A percentile compares a stretch with the other conserved stretches of the same genome.
These are phyloP conservation scores for Phrynosoma platyrhinos DNA, from an alignment of 2,113 vertebrate species.

Conservation along the genomic window DNA sequence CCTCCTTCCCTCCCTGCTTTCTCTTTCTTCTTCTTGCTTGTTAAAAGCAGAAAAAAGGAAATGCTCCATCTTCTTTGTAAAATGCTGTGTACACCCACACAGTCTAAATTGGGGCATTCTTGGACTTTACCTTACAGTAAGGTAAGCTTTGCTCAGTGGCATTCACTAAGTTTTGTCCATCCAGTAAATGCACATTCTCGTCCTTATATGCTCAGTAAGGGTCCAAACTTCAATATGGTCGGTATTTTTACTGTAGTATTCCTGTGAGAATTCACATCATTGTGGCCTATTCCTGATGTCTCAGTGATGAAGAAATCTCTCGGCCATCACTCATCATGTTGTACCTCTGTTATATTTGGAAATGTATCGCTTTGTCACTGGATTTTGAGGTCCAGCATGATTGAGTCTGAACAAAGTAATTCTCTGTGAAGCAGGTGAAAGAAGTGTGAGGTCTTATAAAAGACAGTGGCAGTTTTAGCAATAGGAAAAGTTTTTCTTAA, in stretches of 20 bases:
- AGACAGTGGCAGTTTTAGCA: not conserved
- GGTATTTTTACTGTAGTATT: not conserved
- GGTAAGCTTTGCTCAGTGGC: not conserved
- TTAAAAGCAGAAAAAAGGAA: not conserved
- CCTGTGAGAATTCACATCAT: not conserved
- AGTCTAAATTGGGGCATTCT: not conserved
- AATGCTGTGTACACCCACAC: not conserved
- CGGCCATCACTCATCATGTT: not conserved
- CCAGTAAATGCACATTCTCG: not conserved
- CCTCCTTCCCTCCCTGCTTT: not conserved
- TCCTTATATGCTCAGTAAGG: not conserved
- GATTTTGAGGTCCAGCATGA: not conserved
- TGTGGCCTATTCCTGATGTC: not conserved
- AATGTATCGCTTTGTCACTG: not conserved
- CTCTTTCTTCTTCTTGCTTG: not conserved
- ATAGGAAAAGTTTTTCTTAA: not conserved
- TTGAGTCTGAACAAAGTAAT: not conserved
- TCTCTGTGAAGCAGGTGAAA: not conserved
- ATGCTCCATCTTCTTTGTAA: too few species aligned
- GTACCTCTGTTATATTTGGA: not conserved
- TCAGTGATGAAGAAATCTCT: not conserved
- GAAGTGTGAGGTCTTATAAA: not conserved
- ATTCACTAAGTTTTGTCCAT: not conserved
- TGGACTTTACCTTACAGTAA: not conserved
- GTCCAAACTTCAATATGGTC: not conserved